Percentiles rank a stretch among this genome's conserved stretches.
phyloP scores from a whole-genome alignment of 2,888 invertebrate genomes.

The Rhaphigaster nebulosa region DNA sequence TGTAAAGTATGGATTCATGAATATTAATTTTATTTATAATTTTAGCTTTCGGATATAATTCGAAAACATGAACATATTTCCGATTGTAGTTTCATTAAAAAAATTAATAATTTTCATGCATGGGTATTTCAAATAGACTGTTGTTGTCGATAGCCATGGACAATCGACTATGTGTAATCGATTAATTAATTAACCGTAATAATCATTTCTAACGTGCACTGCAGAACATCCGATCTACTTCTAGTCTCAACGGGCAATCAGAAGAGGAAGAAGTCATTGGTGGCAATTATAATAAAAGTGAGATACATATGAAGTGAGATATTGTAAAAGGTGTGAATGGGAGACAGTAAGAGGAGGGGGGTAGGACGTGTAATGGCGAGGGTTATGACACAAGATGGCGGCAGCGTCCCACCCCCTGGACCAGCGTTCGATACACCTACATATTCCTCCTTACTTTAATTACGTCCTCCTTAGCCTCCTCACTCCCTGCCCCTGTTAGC shows the following conservation, averaged over 20 bases:
- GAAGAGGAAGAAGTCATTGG: not conserved
- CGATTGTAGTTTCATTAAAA: too few species aligned
- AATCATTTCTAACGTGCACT: not conserved
- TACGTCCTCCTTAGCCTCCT: constrained; percentile 46
- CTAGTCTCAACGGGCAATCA: not conserved
- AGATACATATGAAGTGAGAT: constrained; percentile 38
- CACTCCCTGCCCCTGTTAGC: constrained; percentile 9
- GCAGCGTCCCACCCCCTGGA: constrained; percentile 50
- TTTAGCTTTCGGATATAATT: too few species aligned
- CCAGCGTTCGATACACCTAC: constrained; percentile 49
- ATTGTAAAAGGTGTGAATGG: constrained; percentile 49
- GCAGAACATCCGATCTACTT: not conserved
- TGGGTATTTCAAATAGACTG: not conserved
- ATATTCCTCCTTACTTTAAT: constrained; percentile 50
- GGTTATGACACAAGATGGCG: constrained; percentile 50
- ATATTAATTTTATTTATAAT: too few species aligned
- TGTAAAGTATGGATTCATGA: too few species aligned
- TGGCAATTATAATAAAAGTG: not conserved
- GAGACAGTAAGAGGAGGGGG: constrained; percentile 36
- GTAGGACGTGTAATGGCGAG: constrained; percentile 47
- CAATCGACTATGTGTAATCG: not conserved
- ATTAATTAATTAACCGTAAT: not conserved
- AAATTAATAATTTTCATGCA: not conserved
- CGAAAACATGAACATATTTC: too few species aligned
- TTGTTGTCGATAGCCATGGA: too few species aligned